Base-by-base conservation (phyloP, 2,113 vertebrate genomes). In the Nothoprocta perdicaria region DNA sequence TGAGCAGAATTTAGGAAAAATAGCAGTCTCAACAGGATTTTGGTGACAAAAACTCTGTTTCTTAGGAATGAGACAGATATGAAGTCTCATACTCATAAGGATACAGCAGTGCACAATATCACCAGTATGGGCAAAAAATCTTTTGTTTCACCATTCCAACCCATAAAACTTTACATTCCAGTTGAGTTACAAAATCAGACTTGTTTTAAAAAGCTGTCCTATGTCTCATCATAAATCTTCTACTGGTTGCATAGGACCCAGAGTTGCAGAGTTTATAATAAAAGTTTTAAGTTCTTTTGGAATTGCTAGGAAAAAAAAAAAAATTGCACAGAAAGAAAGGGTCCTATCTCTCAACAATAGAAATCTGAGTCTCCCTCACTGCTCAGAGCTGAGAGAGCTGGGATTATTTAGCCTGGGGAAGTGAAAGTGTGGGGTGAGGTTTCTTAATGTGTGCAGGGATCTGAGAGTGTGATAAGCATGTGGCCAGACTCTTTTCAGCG, bases 221-320 rank as follows among this genome's bases (percentile, higher is more conserved):
- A 33, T 62, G 14, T 24, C 13, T 77, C 55, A 41, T 62, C 68
- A 83, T 92, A 95, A 91, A 94, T 89, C 35, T 38, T 38, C 58
- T 85, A 19, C 24, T 93, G 14, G n/a, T 79, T 84, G 26, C 73
- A 79, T 87, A 55, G 23, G 63, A 84, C 84, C 67, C 89, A 82
- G 76, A 87, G 67, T 45, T 87, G 8, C 12, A 50, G 82, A 96
- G 60, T 87, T 91, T 91, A 45, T 24, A 82, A 50, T 75, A 75
- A 75, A 95, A 93, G 69, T 95, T 96, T 78, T 78, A 92, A 95
- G 89, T 62, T 65, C n/a, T 94, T 94, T 69, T 84, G 35, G 58
- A 91, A 89, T 77, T 85, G n/a, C 12, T 86, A 5, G 35, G 41
- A 16, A 45, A 45, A 45, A 45, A 48, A 48, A 48, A 48, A 75